Evolutionary conservation across 2,888 invertebrate genomes (phyloP).

Genomic region (Cheilosia grossa): DNA sequence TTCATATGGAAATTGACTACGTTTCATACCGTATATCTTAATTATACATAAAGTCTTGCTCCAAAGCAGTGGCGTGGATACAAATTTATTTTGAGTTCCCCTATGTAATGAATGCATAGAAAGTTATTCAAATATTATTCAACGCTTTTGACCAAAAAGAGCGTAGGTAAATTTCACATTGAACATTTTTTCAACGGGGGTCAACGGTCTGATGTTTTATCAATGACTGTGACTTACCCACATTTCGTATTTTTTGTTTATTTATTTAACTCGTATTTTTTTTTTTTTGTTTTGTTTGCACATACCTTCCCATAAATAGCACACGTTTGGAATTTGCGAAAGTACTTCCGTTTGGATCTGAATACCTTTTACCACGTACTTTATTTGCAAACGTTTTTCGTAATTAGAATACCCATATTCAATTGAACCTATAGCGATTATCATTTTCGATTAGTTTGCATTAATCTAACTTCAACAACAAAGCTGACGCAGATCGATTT

Average conservation of each 20-base stretch:
- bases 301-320: conserved; percentile 20
- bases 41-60: too few relatives aligned
- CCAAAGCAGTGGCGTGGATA: too few relatives aligned
- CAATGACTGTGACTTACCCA: background rate
- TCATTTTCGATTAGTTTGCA: conserved; percentile 7
- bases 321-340: conserved; percentile 27
- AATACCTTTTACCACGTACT: background rate
- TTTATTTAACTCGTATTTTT: background rate
- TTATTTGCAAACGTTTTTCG: background rate
- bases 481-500: background rate
- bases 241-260: conserved; percentile 1
- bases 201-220: background rate
- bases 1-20: too few relatives aligned
- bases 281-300: conserved; percentile 1
- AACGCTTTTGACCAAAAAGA: background rate
- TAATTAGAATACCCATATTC: background rate
- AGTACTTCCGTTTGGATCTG: background rate
- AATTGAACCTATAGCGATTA: background rate
- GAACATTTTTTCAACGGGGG: background rate
- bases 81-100: too few relatives aligned
- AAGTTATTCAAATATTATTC: background rate
- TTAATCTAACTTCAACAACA: background rate
- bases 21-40: too few relatives aligned
- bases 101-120: background rate
- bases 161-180: background rate